Evolutionary conservation across 1,140 invertebrate genomes (phyloP), one percentile per base, ranked within the genome.

Genomic region (Grapholita molesta): DNA sequence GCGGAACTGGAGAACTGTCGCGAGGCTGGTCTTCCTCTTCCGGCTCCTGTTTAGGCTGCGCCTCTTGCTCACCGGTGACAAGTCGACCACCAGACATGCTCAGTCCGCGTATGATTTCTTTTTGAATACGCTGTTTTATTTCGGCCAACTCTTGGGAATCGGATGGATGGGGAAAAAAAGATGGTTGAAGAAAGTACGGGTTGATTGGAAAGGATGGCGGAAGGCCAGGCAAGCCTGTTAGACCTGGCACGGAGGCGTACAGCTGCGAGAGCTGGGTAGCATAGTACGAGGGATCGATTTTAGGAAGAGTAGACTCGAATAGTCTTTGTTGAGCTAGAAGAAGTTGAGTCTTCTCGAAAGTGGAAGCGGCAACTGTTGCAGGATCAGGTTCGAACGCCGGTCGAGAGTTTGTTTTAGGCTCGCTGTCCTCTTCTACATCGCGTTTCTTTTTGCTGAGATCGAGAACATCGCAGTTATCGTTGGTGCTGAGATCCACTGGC

Each of bases 381-480:
- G 79, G 65, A 64, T 86, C 80, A 48, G 78, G 82, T 69, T 92
- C 89, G 67, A 91, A 94, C 0, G 90, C 81, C 12, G 88, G 81
- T 35, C 86, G 81, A 6, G 87, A 77, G 57, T 71, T 72, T 1
- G 74, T 70, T 67, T 87, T 87, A 3, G 88, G 88, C 8, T 90
- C 42, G 15, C 18, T 88, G 9, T 92, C 90, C 2, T 91, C 85
- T 66, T 92, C 91, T 23, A 78, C 80, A 12, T 91, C 88, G n/a
- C 84, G 80, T 69, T 93, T 94, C 84, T 97, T 98, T 74, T 96
- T 96, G 80, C 96, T 97, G 70, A 98, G 93, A 90, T 98, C 97
- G n/a, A 98, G 87, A 2, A 96, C 96, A 87, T 97, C 95, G 66
- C 89, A 91, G 69, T 85, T 90, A 64, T 86, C 89, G 35, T 92